These are phyloP conservation scores for Lepeophtheirus nordmannii DNA, from an alignment of 2,888 invertebrate genomes.

Conservation along the genomic window DNA sequence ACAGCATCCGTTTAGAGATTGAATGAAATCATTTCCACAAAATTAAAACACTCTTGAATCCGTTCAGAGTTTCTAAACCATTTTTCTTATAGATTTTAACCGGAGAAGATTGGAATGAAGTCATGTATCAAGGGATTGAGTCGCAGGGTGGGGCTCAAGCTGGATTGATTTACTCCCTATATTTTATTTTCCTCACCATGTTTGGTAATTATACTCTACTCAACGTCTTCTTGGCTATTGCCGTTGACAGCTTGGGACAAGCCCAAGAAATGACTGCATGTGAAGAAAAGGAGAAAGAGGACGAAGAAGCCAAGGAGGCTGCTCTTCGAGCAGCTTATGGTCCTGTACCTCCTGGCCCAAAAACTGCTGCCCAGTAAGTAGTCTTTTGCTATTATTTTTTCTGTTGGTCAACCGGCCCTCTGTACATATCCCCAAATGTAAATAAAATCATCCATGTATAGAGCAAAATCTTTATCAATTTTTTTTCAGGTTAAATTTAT, in stretches of 20 bases:
- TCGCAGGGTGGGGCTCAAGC: slow-evolving; percentile 54
- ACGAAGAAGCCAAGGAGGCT: slow-evolving; percentile 28
- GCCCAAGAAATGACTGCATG: slow-evolving; percentile 94
- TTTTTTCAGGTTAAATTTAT: too few species aligned
- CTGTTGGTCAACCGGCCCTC: too few species aligned
- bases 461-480: too few species aligned
- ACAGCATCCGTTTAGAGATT: too few species aligned
- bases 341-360: slow-evolving; percentile 21
- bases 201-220: slow-evolving; percentile 48
- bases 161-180: slow-evolving; percentile 42
- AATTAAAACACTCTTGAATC: too few species aligned
- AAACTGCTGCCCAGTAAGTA: slow-evolving; percentile 8
- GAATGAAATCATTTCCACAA: too few species aligned
- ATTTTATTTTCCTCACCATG: slow-evolving; percentile 45
- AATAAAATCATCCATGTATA: too few species aligned
- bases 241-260: slow-evolving; percentile 47
- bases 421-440: too few species aligned
- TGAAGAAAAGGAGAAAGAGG: slow-evolving; percentile 85
- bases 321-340: slow-evolving; percentile 22
- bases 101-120: slow-evolving; percentile 99
- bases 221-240: slow-evolving; percentile 48
- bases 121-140: slow-evolving; percentile 97
- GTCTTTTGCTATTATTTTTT: too few species aligned
- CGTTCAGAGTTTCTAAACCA: neutral
- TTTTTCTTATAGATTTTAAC: slow-evolving; percentile 66